phyloP scores from a whole-genome alignment of 2,113 vertebrate species.

The Rhipidura dahli region DNA sequence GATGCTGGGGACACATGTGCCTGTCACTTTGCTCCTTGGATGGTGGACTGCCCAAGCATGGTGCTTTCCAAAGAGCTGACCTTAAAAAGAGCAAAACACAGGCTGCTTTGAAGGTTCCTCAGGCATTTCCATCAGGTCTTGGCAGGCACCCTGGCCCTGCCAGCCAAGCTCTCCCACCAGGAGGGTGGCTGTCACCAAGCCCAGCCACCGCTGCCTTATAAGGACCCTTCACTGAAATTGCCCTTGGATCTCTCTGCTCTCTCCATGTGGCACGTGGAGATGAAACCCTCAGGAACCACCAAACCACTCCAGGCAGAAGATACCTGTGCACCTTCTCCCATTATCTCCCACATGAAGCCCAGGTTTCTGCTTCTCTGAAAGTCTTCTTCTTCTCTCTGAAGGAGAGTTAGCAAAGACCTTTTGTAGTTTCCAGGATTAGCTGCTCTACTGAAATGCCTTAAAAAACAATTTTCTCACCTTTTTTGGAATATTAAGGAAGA shows the following conservation, averaged over 20 bases:
- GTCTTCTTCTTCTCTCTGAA: not conserved
- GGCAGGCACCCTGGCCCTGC: not conserved
- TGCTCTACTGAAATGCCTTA: not conserved
- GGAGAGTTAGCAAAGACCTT: not conserved
- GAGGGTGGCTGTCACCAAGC: not conserved
- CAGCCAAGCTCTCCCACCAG: not conserved
- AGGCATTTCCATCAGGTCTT: not conserved
- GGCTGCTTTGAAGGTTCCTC: not conserved
- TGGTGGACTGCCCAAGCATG: not conserved
- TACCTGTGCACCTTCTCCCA: not conserved
- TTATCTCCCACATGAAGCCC: not conserved
- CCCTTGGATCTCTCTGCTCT: not conserved
- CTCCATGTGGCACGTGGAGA: not conserved
- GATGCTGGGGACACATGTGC: not conserved
- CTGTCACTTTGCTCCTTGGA: not conserved
- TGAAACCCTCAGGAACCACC: not conserved
- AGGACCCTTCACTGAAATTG: not conserved
- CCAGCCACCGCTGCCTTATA: not conserved
- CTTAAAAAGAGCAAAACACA: slow-evolving; percentile 8
- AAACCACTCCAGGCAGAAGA: not conserved
- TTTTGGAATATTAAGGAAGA: not conserved
- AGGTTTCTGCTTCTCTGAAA: not conserved
- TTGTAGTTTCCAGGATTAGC: not conserved
- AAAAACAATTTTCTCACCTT: not conserved
- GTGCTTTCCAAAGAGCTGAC: not conserved